Conservation (phyloP, 1,140 invertebrate species). For the Eumaeus atala region DNA sequence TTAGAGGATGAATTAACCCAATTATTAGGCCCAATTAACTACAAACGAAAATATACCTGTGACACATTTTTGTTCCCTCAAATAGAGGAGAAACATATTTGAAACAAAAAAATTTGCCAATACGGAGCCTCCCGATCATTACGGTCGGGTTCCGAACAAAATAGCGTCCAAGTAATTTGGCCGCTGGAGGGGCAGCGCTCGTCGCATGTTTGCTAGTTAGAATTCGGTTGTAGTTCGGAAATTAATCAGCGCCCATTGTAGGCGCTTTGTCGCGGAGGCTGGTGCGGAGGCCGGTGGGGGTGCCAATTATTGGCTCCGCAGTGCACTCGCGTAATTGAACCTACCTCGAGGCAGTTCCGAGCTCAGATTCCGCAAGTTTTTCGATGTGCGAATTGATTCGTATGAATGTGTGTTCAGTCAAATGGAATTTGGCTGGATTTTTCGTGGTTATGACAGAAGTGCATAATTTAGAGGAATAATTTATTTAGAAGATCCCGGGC, state of each 20-base stretch:
- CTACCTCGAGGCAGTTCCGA: conserved; percentile 42
- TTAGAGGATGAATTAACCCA: too few species aligned
- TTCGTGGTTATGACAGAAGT: too few species aligned
- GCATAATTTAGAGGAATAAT: too few species aligned
- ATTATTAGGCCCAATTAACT: too few species aligned
- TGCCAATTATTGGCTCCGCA: conserved; percentile 64
- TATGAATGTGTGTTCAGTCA: background rate
- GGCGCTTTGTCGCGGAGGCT: conserved; percentile 62
- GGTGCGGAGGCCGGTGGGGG: too few species aligned
- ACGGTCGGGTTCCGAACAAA: conserved; percentile 24
- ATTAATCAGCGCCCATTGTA: conserved; percentile 68
- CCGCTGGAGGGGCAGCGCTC: too few species aligned
- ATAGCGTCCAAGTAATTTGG: conserved; percentile 31
- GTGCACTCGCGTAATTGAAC: conserved; percentile 55
- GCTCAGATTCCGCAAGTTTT: conserved; percentile 41
- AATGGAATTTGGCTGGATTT: too few species aligned
- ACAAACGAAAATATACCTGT: too few species aligned
- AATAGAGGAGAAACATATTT: background rate
- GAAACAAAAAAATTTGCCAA: background rate
- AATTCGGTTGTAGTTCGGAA: conserved; percentile 69
- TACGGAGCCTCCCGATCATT: conserved; percentile 1
- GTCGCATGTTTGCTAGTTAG: conserved; percentile 70
- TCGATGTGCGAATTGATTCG: conserved; percentile 15
- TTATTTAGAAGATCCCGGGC: too few species aligned
- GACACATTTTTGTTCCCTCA: too few species aligned